Percentiles rank a stretch among this genome's conserved stretches.
Evolutionary conservation across 2,888 invertebrate species (phyloP).

Genomic region (Erynnis tages): DNA sequence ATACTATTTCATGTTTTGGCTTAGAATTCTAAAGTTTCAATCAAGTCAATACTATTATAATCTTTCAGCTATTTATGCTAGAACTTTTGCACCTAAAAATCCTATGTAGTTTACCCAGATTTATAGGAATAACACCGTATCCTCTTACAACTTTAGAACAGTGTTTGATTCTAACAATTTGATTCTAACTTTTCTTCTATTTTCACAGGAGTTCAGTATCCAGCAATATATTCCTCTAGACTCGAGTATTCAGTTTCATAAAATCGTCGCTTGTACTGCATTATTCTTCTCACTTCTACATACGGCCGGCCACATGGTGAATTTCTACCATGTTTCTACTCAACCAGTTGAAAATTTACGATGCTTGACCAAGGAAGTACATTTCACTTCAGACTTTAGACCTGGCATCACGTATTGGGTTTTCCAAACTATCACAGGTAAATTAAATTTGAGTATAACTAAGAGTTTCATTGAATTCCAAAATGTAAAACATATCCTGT

Average conservation of each 20-base stretch:
- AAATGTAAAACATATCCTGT: too few species aligned
- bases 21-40: too few species aligned
- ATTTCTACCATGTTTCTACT: conserved; percentile 98
- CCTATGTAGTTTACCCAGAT: too few species aligned
- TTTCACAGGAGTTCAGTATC: conserved; percentile 88
- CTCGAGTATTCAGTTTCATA: conserved; percentile 98
- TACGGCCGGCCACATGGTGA: conserved; percentile 96
- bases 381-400: conserved; percentile 96
- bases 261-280: conserved; percentile 97
- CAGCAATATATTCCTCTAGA: conserved; percentile 97
- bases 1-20: too few species aligned
- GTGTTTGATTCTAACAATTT: background rate
- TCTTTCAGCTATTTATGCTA: too few species aligned
- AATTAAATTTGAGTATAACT: conserved; percentile 37
- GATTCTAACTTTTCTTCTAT: conserved; percentile 10
- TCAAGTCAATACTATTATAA: too few species aligned
- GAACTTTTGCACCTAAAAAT: too few species aligned
- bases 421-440: conserved; percentile 96
- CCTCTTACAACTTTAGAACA: background rate
- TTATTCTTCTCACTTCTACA: conserved; percentile 96
- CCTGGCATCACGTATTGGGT: conserved; percentile 98
- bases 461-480: background rate
- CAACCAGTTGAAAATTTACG: conserved; percentile 95
- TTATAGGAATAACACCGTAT: too few species aligned
- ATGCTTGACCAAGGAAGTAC: conserved; percentile 95